phyloP scores from a whole-genome alignment of 2,888 invertebrate species.

The Deladenus siricidicola region DNA sequence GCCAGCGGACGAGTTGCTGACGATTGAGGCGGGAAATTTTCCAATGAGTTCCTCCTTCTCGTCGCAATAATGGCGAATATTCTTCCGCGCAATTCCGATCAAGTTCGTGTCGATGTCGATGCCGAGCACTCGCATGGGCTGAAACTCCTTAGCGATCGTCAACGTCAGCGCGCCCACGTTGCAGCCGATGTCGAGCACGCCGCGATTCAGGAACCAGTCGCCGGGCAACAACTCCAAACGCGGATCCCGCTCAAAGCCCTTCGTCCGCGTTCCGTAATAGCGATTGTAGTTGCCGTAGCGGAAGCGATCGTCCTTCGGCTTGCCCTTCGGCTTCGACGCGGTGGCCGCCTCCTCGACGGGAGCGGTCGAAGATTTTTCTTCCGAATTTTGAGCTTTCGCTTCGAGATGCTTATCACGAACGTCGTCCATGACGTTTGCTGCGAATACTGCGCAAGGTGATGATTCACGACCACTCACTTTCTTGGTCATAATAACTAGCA shows the following conservation, averaged over 20 bases:
- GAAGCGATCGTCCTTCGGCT: constrained; percentile 56
- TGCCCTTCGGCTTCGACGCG: background rate
- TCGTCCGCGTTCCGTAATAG: constrained; percentile 89
- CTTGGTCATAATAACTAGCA: background rate
- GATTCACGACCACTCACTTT: background rate
- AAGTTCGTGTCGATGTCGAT: constrained; percentile 86
- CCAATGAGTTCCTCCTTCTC: constrained; percentile 26
- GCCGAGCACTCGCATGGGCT: constrained; percentile 73
- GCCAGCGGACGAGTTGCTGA: no score
- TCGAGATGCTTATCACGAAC: background rate
- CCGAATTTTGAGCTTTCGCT: no score
- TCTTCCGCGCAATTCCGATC: constrained; percentile 69
- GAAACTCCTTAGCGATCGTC: constrained; percentile 74
- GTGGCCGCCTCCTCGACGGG: background rate
- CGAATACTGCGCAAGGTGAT: background rate
- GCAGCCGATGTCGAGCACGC: constrained; percentile 91
- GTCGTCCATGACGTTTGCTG: background rate
- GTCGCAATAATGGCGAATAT: constrained; percentile 64
- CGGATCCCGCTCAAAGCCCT: constrained; percentile 56
- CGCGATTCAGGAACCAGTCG: constrained; percentile 68
- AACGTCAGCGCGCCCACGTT: constrained; percentile 92
- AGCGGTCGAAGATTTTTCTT: background rate
- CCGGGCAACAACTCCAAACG: constrained; percentile 22
- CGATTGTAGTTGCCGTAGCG: constrained; percentile 90
- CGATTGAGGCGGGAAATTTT: constrained; percentile 17